Base-by-base conservation (phyloP, 2,888 invertebrate genomes). In the Acrobasis consociella region DNA sequence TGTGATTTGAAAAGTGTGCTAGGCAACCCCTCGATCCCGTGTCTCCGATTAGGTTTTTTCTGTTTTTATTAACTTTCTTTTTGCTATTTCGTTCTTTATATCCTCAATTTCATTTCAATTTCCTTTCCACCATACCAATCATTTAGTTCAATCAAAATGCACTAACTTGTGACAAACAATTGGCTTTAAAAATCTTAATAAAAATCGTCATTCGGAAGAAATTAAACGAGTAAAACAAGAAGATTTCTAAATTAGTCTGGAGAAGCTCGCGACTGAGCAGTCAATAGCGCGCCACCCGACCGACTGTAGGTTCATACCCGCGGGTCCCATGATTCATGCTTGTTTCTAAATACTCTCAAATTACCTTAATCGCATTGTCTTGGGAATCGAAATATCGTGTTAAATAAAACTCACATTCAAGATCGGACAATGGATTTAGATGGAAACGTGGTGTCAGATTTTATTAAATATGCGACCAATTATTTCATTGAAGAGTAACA, bases 351-450 rank as follows among this genome's bases (percentile, higher is more conserved):
- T 86, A 89, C 85, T 84, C 83, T 91, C 90, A 77, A 76, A 82
- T 90, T 86, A 83, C 91, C 77, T 82, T 81, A 82, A 83, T 83
- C 85, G 83, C 81, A 87, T 85, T 89, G 88, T 87, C 84, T 88
- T 87, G 89, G 86, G 88, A 90, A 88, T 81, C 78, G 72, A 73
- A 77, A 75, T 76, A 76, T 75, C 80, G 81, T 78, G 75, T 77
- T 69, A 72, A 80, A 78, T 73, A 75, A 76, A 78, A 75, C 74
- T 75, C 80, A 82, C 82, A 81, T 82, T 79, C 84, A 82, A 82
- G 82, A 86, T 81, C 77, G 88, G 86, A 91, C 91, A 88, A 91
- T 89, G 91, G 90, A 85, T 85, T 81, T 84, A 87, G 87, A 84
- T 80, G 83, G 83, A 85, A 83, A 80, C 79, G 83, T 81, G 85